These are phyloP conservation scores for Bubo blakistoni DNA, from an alignment of 2,113 vertebrate species.

Conservation along the genomic window DNA sequence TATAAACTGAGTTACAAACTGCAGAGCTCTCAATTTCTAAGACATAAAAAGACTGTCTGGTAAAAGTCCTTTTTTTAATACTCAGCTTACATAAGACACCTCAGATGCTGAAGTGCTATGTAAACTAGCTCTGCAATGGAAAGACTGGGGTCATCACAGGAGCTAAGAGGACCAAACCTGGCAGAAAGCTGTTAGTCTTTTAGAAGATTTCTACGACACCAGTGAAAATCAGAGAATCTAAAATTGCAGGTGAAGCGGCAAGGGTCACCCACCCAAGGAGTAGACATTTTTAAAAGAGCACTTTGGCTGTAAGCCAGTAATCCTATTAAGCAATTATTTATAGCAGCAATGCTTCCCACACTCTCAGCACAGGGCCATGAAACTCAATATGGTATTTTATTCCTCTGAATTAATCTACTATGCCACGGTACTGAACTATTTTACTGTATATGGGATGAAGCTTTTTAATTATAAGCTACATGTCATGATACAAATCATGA, in stretches of 20 bases:
- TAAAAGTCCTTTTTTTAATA: background rate
- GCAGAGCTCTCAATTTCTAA: background rate
- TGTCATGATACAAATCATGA: background rate
- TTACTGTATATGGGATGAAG: background rate
- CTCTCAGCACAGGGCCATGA: background rate
- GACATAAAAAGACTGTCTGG: background rate
- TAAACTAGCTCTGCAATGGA: background rate
- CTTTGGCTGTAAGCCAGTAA: background rate
- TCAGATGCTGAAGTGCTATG: background rate
- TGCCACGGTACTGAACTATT: background rate
- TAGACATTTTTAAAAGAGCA: background rate
- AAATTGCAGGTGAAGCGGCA: background rate
- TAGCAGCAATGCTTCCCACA: background rate
- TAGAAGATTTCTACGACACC: background rate
- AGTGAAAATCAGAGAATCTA: background rate
- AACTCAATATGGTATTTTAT: background rate
- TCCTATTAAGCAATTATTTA: background rate
- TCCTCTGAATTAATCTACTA: background rate
- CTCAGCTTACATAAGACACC: background rate
- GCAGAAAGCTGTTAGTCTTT: background rate
- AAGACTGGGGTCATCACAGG: background rate
- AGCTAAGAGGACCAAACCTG: background rate
- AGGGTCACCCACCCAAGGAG: background rate
- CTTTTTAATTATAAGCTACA: constrained; percentile 18
- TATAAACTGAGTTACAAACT: background rate